Evolutionary conservation across 2,888 invertebrate genomes (phyloP), one percentile per base, ranked within the genome.

Genomic region (Acholoe squamosa): DNA sequence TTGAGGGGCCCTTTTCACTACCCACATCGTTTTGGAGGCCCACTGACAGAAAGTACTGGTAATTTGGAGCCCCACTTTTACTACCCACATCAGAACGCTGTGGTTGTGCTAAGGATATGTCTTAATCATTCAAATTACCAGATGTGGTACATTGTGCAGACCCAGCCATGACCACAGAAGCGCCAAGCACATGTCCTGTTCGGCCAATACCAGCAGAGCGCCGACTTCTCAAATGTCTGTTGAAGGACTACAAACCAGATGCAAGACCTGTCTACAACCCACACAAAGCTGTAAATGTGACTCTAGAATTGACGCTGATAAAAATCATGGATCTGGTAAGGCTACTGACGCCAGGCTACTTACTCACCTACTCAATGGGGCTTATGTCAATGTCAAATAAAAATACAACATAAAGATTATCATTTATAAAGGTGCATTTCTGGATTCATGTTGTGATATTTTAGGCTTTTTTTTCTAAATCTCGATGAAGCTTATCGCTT

Each of bases 221-320:
- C 28, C 61, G 76, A 22, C 89, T 91, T 25, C 43, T 91, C 61
- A 22, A 31, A 0, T 91, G 91, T 61, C 67, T 91, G 28, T 31
- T 91, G 91, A 54, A 28, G 16, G 90, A 88, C 88, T 91, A 91
- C 71, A 89, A 91, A 34, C 86, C 88, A 10, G 91, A 52, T 14
- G 91, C 91, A 43, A 43, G 91, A 28, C 91, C 91, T 0, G 90
- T 77, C 14, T 14, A 19, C 43, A 76, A 77, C n/a, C 34, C 31
- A 5, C 31, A n/a, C n/a, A 43, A 88, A 28, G 16, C 88, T 1
- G 80, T 91, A 28, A 28, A n/a, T 1, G 89, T 91, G 3, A 84
- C 52, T 43, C n/a, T 91, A 52, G 28, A 56, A 22, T 54, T 89
- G 14, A 28, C 28, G 28, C 61, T 91, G n/a, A 31, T 91, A 10